Evolutionary conservation across 2,888 invertebrate species (phyloP).

Genomic region (Dicyrtoma fusca): DNA sequence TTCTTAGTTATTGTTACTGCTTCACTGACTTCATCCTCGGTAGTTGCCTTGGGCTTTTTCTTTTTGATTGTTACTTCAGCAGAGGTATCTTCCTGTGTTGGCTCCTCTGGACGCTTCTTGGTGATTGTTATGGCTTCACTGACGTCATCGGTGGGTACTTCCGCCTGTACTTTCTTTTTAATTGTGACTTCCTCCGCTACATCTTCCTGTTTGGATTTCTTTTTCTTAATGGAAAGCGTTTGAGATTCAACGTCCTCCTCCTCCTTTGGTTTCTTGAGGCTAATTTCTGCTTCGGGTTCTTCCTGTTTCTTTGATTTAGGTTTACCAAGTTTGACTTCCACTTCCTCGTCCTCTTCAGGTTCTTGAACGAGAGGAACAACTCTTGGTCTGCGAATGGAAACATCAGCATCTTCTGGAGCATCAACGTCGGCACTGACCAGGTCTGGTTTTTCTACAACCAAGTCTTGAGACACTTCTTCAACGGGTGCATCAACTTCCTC

Average conservation of each 20-base stretch:
- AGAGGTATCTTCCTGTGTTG: no score
- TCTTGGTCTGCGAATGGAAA: not conserved
- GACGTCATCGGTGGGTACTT: slow-evolving; percentile 12
- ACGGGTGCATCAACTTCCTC: slow-evolving; percentile 10
- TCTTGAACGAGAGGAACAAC: slow-evolving; percentile 27
- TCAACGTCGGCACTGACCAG: slow-evolving; percentile 4
- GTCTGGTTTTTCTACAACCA: slow-evolving; percentile 8
- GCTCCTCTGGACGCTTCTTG: slow-evolving; percentile 21
- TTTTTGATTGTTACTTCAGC: slow-evolving; percentile 36
- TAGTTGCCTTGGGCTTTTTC: slow-evolving; percentile 52
- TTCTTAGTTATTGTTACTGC: slow-evolving; percentile 58
- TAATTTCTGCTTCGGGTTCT: slow-evolving; percentile 31
- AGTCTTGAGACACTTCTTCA: slow-evolving; percentile 6
- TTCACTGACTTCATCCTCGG: slow-evolving; percentile 50
- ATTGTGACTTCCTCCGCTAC: slow-evolving; percentile 49
- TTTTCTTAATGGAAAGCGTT: slow-evolving; percentile 40
- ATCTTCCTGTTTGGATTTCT: slow-evolving; percentile 50
- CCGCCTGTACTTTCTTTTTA: slow-evolving; percentile 6
- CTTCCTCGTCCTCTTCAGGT: slow-evolving; percentile 20
- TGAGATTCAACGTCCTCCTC: slow-evolving; percentile 11
- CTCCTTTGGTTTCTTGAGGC: slow-evolving; percentile 10
- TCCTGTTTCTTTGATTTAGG: slow-evolving; percentile 14
- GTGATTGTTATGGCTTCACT: slow-evolving; percentile 6
- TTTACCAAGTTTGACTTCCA: slow-evolving; percentile 26
- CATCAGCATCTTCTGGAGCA: slow-evolving; percentile 18